Conservation (phyloP, 30 jellyfish, hydroid and myxozoan genomes). For the Aurelia sp. region DNA sequence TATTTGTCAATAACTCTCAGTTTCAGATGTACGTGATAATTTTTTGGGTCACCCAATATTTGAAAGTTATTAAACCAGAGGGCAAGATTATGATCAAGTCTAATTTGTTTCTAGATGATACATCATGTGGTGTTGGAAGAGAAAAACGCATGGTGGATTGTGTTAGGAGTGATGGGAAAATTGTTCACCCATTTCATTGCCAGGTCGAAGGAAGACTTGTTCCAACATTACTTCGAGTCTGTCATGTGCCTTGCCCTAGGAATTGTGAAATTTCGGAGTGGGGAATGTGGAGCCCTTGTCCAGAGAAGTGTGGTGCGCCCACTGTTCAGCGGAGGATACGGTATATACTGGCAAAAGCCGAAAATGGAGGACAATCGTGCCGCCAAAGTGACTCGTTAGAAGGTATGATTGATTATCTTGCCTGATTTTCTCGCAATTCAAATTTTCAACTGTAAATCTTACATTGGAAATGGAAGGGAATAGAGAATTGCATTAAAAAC, state of each 20-base stretch:
- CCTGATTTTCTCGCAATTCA: background rate
- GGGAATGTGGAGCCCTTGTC: conserved; percentile 73
- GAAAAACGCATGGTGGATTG: conserved; percentile 71
- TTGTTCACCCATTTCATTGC: conserved; percentile 59
- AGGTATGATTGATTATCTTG: conserved; percentile 43
- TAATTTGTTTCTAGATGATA: conserved; percentile 20
- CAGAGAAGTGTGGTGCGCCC: conserved; percentile 40
- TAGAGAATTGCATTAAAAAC: no score
- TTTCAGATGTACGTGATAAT: no score
- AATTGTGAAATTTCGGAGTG: conserved; percentile 77
- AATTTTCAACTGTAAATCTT: background rate
- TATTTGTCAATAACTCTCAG: no score
- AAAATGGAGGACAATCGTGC: conserved; percentile 62
- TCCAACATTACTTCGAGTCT: conserved; percentile 51
- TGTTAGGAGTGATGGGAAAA: conserved; percentile 67
- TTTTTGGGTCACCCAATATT: no score
- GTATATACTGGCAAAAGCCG: conserved; percentile 52
- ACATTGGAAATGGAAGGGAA: no score
- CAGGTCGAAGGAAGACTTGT: conserved; percentile 59
- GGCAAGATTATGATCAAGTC: no score
- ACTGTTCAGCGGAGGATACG: conserved; percentile 63
- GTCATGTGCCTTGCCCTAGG: conserved; percentile 73
- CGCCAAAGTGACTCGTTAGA: conserved; percentile 43
- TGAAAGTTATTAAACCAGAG: no score
- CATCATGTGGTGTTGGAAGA: conserved; percentile 73